phyloP scores from a whole-genome alignment of 2,888 invertebrate species.

The Mythimna lalbum region DNA sequence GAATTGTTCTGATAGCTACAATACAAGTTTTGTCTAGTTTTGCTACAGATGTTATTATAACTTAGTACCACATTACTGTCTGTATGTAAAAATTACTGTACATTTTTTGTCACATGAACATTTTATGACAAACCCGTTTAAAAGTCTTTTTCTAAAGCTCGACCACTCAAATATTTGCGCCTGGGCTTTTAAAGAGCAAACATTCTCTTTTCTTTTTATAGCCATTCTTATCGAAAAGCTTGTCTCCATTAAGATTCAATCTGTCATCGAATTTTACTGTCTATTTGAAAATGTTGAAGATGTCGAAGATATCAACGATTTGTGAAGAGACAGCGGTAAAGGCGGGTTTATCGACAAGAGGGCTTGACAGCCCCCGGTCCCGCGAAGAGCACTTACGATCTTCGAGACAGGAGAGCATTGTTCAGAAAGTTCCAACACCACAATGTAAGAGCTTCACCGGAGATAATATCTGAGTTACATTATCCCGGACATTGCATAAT shows the following conservation, averaged over 20 bases:
- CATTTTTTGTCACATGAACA: too few species aligned
- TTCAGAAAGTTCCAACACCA: conserved; percentile 36
- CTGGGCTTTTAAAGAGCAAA: too few species aligned
- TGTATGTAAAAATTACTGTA: too few species aligned
- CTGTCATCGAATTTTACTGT: background rate
- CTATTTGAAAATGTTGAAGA: conserved; percentile 13
- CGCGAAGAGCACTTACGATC: conserved; percentile 31
- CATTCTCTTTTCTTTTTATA: background rate
- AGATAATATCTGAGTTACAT: conserved; percentile 9
- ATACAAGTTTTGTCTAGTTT: too few species aligned
- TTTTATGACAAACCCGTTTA: background rate
- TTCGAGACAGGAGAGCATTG: conserved; percentile 37
- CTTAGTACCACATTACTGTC: too few species aligned
- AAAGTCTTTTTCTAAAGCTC: background rate
- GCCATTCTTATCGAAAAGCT: conserved; percentile 2
- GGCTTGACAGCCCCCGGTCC: conserved; percentile 14
- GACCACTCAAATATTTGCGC: background rate
- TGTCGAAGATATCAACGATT: conserved; percentile 32
- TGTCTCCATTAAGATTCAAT: conserved; percentile 22
- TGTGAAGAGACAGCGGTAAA: conserved; percentile 29
- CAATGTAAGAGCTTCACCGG: conserved; percentile 11
- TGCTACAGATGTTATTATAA: too few species aligned
- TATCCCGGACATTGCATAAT: conserved; percentile 5
- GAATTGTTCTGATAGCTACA: too few species aligned
- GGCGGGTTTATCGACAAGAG: conserved; percentile 40